phyloP scores from a whole-genome alignment of 2,888 invertebrate species.

The Stenoptilia bipunctidactyla region DNA sequence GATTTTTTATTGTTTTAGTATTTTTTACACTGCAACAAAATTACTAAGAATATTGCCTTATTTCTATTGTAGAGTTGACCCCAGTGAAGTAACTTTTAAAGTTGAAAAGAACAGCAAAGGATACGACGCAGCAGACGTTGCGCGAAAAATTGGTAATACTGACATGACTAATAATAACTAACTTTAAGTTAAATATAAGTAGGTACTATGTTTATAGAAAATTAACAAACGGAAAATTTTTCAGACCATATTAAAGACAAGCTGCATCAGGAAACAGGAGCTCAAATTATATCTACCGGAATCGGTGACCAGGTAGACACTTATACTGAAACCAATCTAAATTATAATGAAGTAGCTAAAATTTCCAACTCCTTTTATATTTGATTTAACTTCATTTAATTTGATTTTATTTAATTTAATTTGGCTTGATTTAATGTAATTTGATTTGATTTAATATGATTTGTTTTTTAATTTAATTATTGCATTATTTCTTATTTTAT shows the following conservation, averaged over 20 bases:
- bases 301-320: constrained; percentile 82
- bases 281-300: constrained; percentile 79
- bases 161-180: background rate
- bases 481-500: no score
- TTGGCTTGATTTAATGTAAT: no score
- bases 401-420: no score
- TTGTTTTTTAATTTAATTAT: no score
- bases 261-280: constrained; percentile 75
- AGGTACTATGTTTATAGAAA: no score
- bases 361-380: background rate
- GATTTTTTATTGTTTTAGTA: background rate
- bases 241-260: constrained; percentile 74
- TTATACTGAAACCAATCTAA: background rate
- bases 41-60: background rate
- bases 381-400: no score
- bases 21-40: background rate
- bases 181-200: no score
- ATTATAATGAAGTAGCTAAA: background rate
- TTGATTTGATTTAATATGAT: no score
- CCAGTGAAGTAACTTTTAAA: constrained; percentile 83
- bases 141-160: constrained; percentile 72
- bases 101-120: constrained; percentile 76
- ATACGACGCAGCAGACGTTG: constrained; percentile 77
- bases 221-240: no score
- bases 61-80: constrained; percentile 74